Evolutionary conservation across 1,140 invertebrate genomes (phyloP).

Genomic region (Anoplolepis gracilipes): DNA sequence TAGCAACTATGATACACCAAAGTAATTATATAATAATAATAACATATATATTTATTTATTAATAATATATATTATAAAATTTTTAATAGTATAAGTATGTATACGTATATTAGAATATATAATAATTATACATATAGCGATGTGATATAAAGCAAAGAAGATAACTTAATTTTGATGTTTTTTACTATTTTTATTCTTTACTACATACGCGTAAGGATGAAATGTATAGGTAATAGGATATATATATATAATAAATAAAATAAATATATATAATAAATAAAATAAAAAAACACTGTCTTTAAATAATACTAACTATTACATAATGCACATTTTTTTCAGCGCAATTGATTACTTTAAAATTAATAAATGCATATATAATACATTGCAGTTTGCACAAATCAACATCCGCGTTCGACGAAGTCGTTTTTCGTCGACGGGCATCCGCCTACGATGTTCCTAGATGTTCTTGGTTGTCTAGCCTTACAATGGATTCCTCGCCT

Average conservation of each 20-base stretch:
- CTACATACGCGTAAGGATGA: neutral
- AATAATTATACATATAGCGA: too few relatives aligned
- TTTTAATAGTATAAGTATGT: neutral
- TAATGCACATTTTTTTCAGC: neutral
- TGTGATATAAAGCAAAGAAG: neutral
- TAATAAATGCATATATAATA: neutral
- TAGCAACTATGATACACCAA: neutral
- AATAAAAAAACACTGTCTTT: neutral
- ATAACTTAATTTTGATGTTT: neutral
- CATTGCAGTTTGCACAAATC: neutral
- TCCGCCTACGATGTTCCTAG: slow-evolving; percentile 66
- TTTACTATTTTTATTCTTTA: neutral
- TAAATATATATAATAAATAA: neutral
- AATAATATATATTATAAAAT: neutral
- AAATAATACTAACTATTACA: neutral
- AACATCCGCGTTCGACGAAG: neutral
- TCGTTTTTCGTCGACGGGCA: neutral
- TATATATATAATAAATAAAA: too few relatives aligned
- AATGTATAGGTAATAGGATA: too few relatives aligned
- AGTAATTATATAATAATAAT: neutral
- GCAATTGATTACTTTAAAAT: neutral
- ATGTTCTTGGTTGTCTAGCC: neutral
- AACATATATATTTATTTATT: neutral
- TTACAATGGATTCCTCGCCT: slow-evolving; percentile 12
- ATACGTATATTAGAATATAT: too few relatives aligned